phyloP scores from a whole-genome alignment of 2,113 vertebrate species.

The Leucosticte australis region DNA sequence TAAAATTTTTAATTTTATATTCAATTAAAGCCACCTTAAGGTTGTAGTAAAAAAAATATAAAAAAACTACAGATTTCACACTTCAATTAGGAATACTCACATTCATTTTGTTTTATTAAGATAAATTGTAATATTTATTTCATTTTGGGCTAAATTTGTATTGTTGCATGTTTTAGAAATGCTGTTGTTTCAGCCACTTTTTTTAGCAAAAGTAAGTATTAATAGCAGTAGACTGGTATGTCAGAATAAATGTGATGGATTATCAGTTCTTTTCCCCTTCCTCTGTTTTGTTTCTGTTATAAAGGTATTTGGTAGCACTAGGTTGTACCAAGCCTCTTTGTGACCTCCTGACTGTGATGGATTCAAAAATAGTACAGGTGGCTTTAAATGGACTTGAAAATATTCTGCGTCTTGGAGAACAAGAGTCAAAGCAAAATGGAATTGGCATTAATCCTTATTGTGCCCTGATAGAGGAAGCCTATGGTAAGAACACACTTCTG shows the following conservation, averaged over 20 bases:
- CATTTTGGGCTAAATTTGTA: neutral
- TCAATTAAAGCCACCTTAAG: neutral
- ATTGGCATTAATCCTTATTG: slow-evolving; percentile 87
- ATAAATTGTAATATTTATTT: neutral
- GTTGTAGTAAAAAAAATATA: neutral
- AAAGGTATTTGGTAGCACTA: slow-evolving; percentile 88
- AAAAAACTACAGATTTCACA: neutral
- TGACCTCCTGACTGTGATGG: slow-evolving; percentile 91
- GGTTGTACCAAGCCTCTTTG: slow-evolving; percentile 91
- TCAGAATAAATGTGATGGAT: neutral
- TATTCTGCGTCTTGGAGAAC: slow-evolving; percentile 88
- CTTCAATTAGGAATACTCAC: neutral
- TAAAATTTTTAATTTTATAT: neutral
- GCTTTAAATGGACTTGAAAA: slow-evolving; percentile 91
- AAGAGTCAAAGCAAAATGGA: slow-evolving; percentile 87
- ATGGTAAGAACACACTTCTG: slow-evolving; percentile 72
- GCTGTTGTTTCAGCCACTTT: neutral
- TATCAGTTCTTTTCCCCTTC: neutral
- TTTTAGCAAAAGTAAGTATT: neutral
- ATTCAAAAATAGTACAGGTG: slow-evolving; percentile 92
- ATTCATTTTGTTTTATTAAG: neutral
- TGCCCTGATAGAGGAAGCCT: slow-evolving; percentile 88
- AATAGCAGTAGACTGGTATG: neutral
- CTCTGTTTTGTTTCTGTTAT: slow-evolving; percentile 1
- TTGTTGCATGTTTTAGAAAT: neutral